phyloP scores from a whole-genome alignment of 2,888 invertebrate genomes.

The Drosophila colorata region DNA sequence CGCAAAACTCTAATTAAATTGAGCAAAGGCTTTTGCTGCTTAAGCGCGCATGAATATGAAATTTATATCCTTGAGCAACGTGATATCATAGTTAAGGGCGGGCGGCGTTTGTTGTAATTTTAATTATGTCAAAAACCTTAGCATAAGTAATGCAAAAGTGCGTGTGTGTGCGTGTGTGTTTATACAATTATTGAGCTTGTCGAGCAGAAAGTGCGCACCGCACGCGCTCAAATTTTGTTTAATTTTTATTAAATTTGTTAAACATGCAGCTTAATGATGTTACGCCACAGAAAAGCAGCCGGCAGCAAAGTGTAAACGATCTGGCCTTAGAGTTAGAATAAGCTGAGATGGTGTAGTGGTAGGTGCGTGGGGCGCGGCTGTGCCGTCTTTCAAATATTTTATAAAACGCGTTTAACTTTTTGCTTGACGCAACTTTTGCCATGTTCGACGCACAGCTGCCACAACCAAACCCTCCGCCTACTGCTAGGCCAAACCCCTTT shows the following conservation, averaged over 20 bases:
- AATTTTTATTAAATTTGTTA: slow-evolving; percentile 57
- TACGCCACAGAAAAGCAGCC: slow-evolving; percentile 17
- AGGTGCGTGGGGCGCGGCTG: neutral
- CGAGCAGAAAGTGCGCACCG: slow-evolving; percentile 45
- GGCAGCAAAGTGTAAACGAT: slow-evolving; percentile 38
- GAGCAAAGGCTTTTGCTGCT: slow-evolving; percentile 39
- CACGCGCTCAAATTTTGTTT: slow-evolving; percentile 37
- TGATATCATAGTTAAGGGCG: slow-evolving; percentile 11
- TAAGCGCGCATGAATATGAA: slow-evolving; percentile 34
- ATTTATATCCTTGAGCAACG: slow-evolving; percentile 41
- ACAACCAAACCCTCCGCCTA: slow-evolving; percentile 20
- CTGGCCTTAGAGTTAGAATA: slow-evolving; percentile 17
- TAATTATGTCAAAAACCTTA: slow-evolving; percentile 47
- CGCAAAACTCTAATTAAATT: slow-evolving; percentile 30
- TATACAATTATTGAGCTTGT: slow-evolving; percentile 71
- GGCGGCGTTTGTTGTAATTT: slow-evolving; percentile 33
- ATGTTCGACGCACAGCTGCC: slow-evolving; percentile 53
- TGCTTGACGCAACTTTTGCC: slow-evolving; percentile 40
- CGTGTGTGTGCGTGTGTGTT: slow-evolving; percentile 13
- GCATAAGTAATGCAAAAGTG: slow-evolving; percentile 33
- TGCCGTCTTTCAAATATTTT: slow-evolving; percentile 60
- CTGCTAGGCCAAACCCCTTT: slow-evolving; percentile 9
- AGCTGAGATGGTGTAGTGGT: neutral
- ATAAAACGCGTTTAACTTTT: slow-evolving; percentile 45
- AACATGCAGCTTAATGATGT: slow-evolving; percentile 55